phyloP scores from a whole-genome alignment of 2,113 vertebrate genomes.

The Casuarius casuarius region DNA sequence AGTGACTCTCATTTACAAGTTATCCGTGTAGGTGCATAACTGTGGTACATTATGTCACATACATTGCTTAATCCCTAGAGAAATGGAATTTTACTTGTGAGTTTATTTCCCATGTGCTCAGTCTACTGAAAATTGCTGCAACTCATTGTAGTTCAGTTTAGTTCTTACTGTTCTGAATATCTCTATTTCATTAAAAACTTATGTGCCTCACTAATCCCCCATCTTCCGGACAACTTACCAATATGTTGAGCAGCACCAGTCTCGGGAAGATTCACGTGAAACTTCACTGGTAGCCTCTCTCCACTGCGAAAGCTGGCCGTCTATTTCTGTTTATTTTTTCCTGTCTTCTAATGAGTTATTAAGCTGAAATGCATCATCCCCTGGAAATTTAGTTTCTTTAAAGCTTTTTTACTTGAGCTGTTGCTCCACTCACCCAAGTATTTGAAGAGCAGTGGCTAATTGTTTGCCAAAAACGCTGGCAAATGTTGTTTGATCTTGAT shows the following conservation, averaged over 20 bases:
- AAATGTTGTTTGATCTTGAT: background rate
- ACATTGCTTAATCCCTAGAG: background rate
- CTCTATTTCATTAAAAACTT: background rate
- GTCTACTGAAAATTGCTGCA: background rate
- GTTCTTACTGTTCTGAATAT: background rate
- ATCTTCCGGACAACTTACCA: background rate
- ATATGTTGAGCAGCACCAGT: background rate
- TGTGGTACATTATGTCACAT: background rate
- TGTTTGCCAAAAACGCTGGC: background rate
- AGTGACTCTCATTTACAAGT: background rate
- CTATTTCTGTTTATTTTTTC: background rate
- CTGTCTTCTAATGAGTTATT: background rate
- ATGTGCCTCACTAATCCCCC: background rate
- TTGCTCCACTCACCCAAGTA: background rate
- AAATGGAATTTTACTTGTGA: background rate
- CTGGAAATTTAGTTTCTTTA: background rate
- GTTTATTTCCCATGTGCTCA: background rate
- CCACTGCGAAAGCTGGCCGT: background rate
- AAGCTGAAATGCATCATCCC: background rate
- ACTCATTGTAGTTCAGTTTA: background rate
- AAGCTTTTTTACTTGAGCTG: background rate
- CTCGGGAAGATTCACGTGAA: background rate
- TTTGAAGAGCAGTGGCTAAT: background rate
- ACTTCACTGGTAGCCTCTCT: background rate
- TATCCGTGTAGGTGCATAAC: background rate